Evolutionary conservation across 2,888 invertebrate genomes (phyloP).

Genomic region (Seira musarum): DNA sequence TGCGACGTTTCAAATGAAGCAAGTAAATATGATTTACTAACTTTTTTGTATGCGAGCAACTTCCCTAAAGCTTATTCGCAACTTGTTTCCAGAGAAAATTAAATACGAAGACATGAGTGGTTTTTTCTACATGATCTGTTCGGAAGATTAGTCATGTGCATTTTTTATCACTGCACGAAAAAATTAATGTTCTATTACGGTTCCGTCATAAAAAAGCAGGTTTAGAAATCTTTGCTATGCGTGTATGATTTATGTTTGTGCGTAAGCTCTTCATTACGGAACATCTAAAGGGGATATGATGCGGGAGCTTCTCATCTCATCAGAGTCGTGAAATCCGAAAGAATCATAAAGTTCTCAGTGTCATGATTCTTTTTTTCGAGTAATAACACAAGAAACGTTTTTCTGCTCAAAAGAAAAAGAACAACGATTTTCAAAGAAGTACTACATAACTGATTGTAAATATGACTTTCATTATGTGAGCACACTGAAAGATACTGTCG

Average conservation of each 20-base stretch:
- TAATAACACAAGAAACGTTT: conserved; percentile 1
- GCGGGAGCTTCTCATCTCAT: neutral
- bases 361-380: neutral
- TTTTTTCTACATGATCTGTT: neutral
- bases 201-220: neutral
- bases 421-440: neutral
- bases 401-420: neutral
- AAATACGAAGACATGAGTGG: neutral
- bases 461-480: neutral
- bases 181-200: neutral
- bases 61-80: neutral
- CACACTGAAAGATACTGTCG: neutral
- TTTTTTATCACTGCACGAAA: neutral
- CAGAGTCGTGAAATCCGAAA: neutral
- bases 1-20: neutral
- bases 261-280: conserved; percentile 10
- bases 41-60: neutral
- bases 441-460: neutral
- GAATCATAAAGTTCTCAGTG: neutral
- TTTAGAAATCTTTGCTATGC: neutral
- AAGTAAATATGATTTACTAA: neutral
- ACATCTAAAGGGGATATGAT: neutral
- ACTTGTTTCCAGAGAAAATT: conserved; percentile 3
- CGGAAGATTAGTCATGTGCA: neutral
- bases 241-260: conserved; percentile 7